Conservation (phyloP, 2,113 vertebrate genomes). For the Chaenocephalus aceratus region DNA sequence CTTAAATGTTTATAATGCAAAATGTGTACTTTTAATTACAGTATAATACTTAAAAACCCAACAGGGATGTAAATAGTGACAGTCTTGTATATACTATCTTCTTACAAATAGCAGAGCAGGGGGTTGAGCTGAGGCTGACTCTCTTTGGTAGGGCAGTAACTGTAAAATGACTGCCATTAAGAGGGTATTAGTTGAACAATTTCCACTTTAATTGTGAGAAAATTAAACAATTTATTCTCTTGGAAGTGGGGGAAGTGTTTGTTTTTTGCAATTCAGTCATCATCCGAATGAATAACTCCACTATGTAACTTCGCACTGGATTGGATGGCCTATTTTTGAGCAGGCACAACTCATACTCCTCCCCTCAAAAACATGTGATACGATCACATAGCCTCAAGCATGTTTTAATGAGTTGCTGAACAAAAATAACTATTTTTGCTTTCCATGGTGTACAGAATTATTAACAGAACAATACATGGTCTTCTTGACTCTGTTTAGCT, state of each 20-base stretch:
- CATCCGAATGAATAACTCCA: conserved; percentile 47
- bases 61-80: conserved; percentile 3
- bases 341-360: conserved; percentile 42
- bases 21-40: conserved; percentile 4
- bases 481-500: conserved; percentile 19
- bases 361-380: conserved; percentile 68
- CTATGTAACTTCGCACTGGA: conserved; percentile 29
- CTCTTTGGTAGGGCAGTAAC: conserved; percentile 21
- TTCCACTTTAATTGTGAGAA: conserved; percentile 55
- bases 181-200: conserved; percentile 47
- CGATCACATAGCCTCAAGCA: conserved; percentile 65
- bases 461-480: conserved; percentile 58
- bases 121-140: conserved; percentile 1
- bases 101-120: conserved; percentile 15
- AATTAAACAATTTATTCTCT: conserved; percentile 46
- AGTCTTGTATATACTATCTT: neutral
- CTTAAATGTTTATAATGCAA: neutral
- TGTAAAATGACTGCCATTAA: conserved; percentile 40
- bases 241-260: conserved; percentile 32
- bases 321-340: conserved; percentile 74
- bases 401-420: conserved; percentile 77
- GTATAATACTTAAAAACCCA: conserved; percentile 2
- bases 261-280: conserved; percentile 32
- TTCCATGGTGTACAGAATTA: conserved; percentile 52
- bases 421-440: conserved; percentile 69